phyloP scores from a whole-genome alignment of 2,113 vertebrate genomes.

The Aspiorhynchus laticeps region DNA sequence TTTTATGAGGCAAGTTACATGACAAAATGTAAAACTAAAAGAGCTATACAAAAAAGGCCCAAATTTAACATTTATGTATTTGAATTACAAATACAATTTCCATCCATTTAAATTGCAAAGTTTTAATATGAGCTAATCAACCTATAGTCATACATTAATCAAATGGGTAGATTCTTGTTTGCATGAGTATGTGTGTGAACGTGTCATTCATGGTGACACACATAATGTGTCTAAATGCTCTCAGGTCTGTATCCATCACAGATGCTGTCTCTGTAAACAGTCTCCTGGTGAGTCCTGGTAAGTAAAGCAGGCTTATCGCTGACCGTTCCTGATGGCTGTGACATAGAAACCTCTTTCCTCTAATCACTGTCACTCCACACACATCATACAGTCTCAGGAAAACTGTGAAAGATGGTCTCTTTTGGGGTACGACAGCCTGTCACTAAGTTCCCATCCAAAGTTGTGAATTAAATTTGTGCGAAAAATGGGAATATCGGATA shows the following conservation, averaged over 20 bases:
- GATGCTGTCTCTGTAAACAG: conserved; percentile 6
- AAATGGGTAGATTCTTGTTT: not conserved
- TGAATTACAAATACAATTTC: not conserved
- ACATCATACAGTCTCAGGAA: not conserved
- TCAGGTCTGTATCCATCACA: conserved; percentile 19
- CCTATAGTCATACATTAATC: no score
- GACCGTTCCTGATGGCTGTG: not conserved
- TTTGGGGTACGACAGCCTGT: not conserved
- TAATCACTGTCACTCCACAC: not conserved
- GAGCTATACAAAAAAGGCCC: no score
- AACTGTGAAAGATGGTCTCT: not conserved
- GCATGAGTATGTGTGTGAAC: not conserved
- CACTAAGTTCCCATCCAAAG: not conserved
- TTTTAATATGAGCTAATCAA: not conserved
- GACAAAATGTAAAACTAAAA: no score
- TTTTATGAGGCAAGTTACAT: no score
- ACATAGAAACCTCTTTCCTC: conserved; percentile 3
- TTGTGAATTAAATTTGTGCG: not conserved
- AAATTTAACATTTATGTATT: not conserved
- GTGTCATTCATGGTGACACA: not conserved
- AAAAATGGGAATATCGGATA: not conserved
- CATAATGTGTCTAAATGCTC: conserved; percentile 27
- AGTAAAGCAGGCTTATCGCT: not conserved
- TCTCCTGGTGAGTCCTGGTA: conserved; percentile 7
- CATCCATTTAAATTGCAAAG: not conserved